Evolutionary conservation across 2,797 vertebrate species (phyloP).

Genomic region (Argyrosomus regius): DNA sequence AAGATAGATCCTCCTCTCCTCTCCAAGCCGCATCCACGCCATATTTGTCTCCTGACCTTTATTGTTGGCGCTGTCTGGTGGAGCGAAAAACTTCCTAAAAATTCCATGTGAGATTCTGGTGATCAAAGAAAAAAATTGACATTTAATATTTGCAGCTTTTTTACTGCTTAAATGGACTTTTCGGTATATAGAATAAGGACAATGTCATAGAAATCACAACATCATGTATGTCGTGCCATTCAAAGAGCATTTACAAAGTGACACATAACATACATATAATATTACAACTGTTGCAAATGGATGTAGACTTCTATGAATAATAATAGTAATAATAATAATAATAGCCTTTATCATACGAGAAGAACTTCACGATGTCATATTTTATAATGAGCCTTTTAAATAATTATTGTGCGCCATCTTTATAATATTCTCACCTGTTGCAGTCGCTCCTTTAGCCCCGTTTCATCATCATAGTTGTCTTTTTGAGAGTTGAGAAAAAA

Average conservation of each 20-base stretch:
- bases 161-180: not conserved
- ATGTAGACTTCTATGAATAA: not conserved
- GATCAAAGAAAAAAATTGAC: not conserved
- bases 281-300: not conserved
- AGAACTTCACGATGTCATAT: not conserved
- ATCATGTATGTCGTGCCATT: not conserved
- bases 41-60: constrained; percentile 31
- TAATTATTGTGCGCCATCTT: not conserved
- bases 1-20: constrained; percentile 51
- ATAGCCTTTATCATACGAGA: too few relatives aligned
- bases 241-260: not conserved
- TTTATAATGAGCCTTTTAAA: not conserved
- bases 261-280: not conserved
- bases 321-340: not conserved
- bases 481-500: not conserved
- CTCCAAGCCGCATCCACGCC: constrained; percentile 36
- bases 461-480: too few relatives aligned
- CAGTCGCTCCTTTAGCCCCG: not conserved
- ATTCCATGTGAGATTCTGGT: too few relatives aligned
- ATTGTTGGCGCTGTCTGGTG: constrained; percentile 51
- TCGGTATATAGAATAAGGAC: not conserved
- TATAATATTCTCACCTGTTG: not conserved
- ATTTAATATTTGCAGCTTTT: too few relatives aligned
- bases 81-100: constrained; percentile 22
- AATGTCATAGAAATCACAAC: not conserved